phyloP scores from a whole-genome alignment of 2,113 vertebrate genomes.

The Chaetodon trifascialis region DNA sequence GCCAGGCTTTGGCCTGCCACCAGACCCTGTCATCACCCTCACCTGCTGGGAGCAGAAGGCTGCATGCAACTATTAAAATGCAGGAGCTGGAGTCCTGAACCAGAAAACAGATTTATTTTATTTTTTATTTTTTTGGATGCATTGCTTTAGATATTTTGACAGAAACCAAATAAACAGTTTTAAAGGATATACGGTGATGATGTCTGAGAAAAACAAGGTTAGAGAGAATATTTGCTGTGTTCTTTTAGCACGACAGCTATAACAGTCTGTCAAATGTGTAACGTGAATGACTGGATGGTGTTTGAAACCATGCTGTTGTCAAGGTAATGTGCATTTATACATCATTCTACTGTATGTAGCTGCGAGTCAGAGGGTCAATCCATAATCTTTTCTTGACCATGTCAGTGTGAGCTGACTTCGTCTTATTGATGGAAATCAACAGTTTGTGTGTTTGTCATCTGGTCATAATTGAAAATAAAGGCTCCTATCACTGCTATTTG shows the following conservation, averaged over 20 bases:
- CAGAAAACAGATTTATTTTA: conserved; percentile 5
- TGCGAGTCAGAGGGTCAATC: not conserved
- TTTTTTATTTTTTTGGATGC: conserved; percentile 23
- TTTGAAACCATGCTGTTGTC: not conserved
- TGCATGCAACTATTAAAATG: conserved; percentile 48
- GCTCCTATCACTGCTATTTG: not conserved
- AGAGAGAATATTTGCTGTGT: not conserved
- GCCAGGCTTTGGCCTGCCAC: conserved; percentile 80
- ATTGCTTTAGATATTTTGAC: conserved; percentile 10
- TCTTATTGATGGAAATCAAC: not conserved
- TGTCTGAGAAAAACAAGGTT: not conserved
- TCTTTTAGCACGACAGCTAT: not conserved
- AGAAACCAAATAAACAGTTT: not conserved
- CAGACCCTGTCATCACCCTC: conserved; percentile 83
- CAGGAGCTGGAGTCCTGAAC: conserved; percentile 12
- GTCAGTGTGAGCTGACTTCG: not conserved
- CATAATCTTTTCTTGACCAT: not conserved
- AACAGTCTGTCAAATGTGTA: not conserved
- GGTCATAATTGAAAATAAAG: not conserved
- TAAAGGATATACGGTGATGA: not conserved
- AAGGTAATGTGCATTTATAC: not conserved
- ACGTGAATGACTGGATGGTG: not conserved
- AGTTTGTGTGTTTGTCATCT: not conserved
- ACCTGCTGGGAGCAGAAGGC: conserved; percentile 77
- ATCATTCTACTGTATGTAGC: not conserved